Evolutionary conservation across 2,888 invertebrate genomes (phyloP).

Genomic region (Phymatocera aterrima): DNA sequence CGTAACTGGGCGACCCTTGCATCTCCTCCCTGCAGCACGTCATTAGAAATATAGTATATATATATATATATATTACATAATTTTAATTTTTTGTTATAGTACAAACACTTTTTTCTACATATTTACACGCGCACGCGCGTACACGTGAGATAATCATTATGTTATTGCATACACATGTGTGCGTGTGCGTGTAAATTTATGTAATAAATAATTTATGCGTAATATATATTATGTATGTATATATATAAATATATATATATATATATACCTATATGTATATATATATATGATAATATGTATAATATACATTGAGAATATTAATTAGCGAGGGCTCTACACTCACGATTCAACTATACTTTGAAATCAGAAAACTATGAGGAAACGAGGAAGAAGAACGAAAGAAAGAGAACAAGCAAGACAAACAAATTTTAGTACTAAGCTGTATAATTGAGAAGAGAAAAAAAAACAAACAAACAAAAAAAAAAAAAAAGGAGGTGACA

Average conservation of each 20-base stretch:
- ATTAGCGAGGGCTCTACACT: conserved; percentile 70
- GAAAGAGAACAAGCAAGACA: conserved; percentile 48
- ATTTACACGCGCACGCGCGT: conserved; percentile 35
- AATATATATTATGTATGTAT: conserved; percentile 57
- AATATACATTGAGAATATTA: too few relatives aligned
- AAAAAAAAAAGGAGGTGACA: conserved; percentile 61
- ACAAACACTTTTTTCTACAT: conserved; percentile 61
- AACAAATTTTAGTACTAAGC: conserved; percentile 54
- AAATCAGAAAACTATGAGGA: conserved; percentile 43
- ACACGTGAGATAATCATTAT: too few relatives aligned
- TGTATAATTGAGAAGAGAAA: conserved; percentile 47
- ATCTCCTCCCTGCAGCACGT: not conserved
- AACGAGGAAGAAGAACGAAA: conserved; percentile 51
- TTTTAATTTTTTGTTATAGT: conserved; percentile 72
- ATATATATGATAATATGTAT: too few relatives aligned
- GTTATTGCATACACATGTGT: too few relatives aligned
- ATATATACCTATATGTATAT: conserved; percentile 50
- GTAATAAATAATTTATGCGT: too few relatives aligned
- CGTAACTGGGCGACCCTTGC: not conserved
- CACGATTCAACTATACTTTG: conserved; percentile 72
- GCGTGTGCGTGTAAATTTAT: too few relatives aligned
- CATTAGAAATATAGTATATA: too few relatives aligned
- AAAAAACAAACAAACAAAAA: conserved; percentile 47
- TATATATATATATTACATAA: too few relatives aligned
- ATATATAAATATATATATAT: conserved; percentile 40